phyloP scores from a whole-genome alignment of 2,888 invertebrate species.

The Odontocerum albicorne region DNA sequence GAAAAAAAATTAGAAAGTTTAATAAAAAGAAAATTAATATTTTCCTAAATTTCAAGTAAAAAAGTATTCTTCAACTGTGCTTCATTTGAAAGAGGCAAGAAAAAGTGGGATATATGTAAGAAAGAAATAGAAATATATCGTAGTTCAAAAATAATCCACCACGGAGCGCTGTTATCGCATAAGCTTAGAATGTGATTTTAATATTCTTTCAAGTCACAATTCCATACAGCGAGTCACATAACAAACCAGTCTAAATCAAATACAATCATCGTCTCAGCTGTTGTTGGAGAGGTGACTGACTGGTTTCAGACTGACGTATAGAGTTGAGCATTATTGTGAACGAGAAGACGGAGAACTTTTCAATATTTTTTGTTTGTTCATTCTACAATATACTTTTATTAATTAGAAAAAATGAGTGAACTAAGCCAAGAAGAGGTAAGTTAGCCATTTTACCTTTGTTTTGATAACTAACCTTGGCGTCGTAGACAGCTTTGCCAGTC shows the following conservation, averaged over 20 bases:
- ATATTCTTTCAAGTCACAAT: too few relatives aligned
- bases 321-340: conserved; percentile 25
- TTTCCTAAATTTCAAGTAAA: too few relatives aligned
- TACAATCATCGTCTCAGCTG: conserved; percentile 29
- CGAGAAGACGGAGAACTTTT: conserved; percentile 6
- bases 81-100: too few relatives aligned
- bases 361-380: neutral
- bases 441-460: conserved; percentile 37
- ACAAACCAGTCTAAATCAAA: conserved; percentile 24
- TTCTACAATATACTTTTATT: neutral
- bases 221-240: neutral
- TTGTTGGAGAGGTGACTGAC: conserved; percentile 22
- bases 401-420: conserved; percentile 67
- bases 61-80: too few relatives aligned
- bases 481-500: conserved; percentile 40
- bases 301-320: conserved; percentile 26
- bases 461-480: conserved; percentile 45
- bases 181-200: conserved; percentile 29
- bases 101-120: too few relatives aligned
- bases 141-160: conserved; percentile 18
- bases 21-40: too few relatives aligned
- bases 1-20: too few relatives aligned
- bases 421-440: conserved; percentile 87
- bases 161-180: neutral
- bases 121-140: too few relatives aligned